A percentile compares a stretch with the other conserved stretches of the same genome.
Evolutionary conservation across 1,140 invertebrate genomes (phyloP).

Genomic region (Araneus ventricosus): DNA sequence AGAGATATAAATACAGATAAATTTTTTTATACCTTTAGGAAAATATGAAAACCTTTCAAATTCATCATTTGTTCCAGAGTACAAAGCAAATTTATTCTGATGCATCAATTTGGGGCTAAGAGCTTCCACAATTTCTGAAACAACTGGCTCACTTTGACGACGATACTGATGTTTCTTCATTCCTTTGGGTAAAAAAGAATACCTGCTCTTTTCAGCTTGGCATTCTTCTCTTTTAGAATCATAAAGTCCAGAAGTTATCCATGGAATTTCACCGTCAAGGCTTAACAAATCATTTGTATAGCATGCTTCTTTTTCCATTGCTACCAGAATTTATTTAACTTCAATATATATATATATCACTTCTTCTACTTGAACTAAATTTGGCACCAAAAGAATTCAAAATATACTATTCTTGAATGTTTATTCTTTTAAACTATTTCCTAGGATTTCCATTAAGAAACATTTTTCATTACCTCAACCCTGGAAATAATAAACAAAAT

Average conservation of each 20-base stretch:
- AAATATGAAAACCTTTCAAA: not conserved
- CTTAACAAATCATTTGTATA: no score
- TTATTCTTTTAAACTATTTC: no score
- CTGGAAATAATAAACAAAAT: no score
- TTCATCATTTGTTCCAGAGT: not conserved
- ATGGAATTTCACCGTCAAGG: not conserved
- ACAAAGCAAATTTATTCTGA: not conserved
- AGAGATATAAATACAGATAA: not conserved
- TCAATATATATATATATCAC: no score
- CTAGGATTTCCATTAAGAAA: no score
- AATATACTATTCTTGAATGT: no score
- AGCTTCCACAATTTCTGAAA: not conserved
- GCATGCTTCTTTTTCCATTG: no score
- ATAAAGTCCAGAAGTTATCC: conserved; percentile 22
- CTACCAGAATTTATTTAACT: no score
- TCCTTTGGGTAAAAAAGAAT: not conserved
- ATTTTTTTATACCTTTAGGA: not conserved
- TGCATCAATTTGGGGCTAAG: not conserved
- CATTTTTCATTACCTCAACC: no score
- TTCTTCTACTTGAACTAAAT: no score
- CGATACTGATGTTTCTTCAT: not conserved
- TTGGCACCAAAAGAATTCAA: no score
- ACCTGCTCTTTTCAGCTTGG: not conserved
- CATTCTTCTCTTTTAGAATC: not conserved
- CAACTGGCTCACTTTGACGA: not conserved